Evolutionary conservation across 2,797 vertebrate species (phyloP).

Genomic region (Buphagus erythrorhynchus): DNA sequence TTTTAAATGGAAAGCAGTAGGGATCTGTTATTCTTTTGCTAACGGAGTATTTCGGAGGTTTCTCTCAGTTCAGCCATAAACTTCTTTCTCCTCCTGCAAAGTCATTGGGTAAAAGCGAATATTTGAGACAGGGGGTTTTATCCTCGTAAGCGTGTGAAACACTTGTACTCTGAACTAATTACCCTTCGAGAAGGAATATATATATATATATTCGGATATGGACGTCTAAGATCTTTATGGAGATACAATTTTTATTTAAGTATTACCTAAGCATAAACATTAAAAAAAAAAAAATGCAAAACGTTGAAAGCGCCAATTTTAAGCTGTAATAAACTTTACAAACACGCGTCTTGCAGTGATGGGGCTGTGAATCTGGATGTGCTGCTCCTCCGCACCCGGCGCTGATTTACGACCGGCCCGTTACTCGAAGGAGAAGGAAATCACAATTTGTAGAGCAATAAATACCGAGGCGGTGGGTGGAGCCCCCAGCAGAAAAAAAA

Average conservation of each 20-base stretch:
- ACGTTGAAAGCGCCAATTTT: not conserved
- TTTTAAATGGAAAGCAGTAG: not conserved
- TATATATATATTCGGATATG: rapidly evolving
- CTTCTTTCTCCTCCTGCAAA: not conserved
- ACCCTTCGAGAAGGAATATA: not conserved
- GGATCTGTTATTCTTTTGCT: not conserved
- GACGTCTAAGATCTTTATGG: not conserved
- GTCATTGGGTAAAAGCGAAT: not conserved
- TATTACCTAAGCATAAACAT: not conserved
- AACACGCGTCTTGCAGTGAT: not conserved
- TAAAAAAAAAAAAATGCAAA: no score
- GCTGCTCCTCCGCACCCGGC: not conserved
- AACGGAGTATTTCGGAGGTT: not conserved
- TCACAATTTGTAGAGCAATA: constrained; percentile 79
- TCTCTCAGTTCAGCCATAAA: not conserved
- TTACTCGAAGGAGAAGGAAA: constrained; percentile 52
- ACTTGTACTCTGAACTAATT: not conserved
- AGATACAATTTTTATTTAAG: not conserved
- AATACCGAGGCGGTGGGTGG: constrained; percentile 72
- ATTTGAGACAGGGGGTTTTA: not conserved
- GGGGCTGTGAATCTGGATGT: not conserved
- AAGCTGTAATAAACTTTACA: not conserved
- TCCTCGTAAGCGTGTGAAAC: not conserved
- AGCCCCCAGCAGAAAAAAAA: not conserved
- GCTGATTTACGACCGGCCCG: constrained; percentile 40